Conservation (phyloP, 2,113 vertebrate species). For the Neodon shergylaensis region DNA sequence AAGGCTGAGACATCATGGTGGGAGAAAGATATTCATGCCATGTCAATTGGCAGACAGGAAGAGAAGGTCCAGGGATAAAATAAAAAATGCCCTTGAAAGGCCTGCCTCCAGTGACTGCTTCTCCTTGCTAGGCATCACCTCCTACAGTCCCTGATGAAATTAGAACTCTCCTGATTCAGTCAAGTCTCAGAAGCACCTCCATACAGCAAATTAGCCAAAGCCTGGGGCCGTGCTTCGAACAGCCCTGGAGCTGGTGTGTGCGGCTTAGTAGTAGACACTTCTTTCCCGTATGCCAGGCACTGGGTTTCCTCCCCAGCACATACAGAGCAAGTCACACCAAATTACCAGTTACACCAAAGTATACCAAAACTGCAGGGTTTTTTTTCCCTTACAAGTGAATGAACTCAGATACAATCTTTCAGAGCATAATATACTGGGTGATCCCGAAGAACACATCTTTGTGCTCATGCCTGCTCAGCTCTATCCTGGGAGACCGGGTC, state of each 20-base stretch:
- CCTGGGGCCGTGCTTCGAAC: neutral
- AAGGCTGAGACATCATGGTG: neutral
- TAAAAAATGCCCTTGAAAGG: neutral
- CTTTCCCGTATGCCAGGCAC: neutral
- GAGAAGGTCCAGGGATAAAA: neutral
- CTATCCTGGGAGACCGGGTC: neutral
- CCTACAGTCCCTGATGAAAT: neutral
- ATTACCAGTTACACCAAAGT: too few species aligned
- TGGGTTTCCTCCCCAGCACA: neutral
- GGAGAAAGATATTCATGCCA: neutral
- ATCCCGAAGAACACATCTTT: neutral
- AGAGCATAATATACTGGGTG: neutral
- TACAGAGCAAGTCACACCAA: neutral
- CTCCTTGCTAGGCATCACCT: neutral
- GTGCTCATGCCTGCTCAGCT: too few species aligned
- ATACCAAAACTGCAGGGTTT: neutral
- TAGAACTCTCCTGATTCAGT: neutral
- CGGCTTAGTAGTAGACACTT: neutral
- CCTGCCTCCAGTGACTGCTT: neutral
- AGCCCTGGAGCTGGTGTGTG: too few species aligned
- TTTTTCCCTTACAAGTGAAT: neutral
- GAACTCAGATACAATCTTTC: neutral
- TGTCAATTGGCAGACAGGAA: neutral
- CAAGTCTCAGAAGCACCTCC: neutral
- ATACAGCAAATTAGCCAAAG: neutral